phyloP scores from a whole-genome alignment of 2,113 vertebrate genomes.

The Egretta garzetta region DNA sequence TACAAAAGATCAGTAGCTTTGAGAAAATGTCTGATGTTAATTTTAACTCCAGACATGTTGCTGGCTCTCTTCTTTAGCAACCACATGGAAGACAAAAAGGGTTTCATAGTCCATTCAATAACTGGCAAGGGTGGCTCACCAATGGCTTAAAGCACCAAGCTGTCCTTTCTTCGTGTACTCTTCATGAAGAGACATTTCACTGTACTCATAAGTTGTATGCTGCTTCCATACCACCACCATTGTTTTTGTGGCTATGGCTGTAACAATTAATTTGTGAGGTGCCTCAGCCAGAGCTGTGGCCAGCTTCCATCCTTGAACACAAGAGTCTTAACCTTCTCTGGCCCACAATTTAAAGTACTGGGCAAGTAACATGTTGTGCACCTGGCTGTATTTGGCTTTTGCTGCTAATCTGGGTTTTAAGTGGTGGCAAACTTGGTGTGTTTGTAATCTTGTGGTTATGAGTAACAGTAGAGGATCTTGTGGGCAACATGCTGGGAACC shows the following conservation, averaged over 20 bases:
- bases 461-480: neutral
- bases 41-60: neutral
- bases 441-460: neutral
- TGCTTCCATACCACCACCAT: neutral
- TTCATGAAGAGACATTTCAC: neutral
- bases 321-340: neutral
- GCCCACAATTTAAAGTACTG: neutral
- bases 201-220: neutral
- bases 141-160: neutral
- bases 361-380: neutral
- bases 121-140: neutral
- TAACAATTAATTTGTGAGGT: neutral
- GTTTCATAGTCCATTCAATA: neutral
- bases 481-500: neutral
- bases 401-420: neutral
- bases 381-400: neutral
- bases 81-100: neutral
- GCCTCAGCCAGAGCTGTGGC: neutral
- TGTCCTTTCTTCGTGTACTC: neutral
- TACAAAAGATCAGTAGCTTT: neutral
- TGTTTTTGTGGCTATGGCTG: neutral
- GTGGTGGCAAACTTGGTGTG: neutral
- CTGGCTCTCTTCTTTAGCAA: neutral
- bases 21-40: neutral
- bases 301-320: neutral